Evolutionary conservation across 2,113 vertebrate genomes (phyloP).

Genomic region (Pedionomus torquatus): DNA sequence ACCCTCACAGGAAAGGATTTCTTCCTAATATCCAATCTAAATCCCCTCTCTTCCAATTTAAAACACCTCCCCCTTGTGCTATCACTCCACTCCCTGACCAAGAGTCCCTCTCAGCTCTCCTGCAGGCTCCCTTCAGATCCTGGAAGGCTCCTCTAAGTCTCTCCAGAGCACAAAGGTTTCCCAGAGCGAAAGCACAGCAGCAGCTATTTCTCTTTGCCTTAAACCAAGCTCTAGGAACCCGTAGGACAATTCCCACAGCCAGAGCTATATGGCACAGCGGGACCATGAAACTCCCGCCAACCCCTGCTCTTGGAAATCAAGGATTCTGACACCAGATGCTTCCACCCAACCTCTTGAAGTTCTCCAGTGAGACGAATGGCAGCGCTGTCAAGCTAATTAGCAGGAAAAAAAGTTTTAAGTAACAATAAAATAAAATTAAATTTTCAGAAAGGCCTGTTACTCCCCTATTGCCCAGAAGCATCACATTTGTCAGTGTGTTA

Average conservation of each 20-base stretch:
- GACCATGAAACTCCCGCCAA: not conserved
- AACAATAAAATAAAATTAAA: not conserved
- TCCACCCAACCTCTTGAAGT: not conserved
- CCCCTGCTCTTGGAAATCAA: not conserved
- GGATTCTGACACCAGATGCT: not conserved
- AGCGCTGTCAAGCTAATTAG: not conserved
- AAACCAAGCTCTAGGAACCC: not conserved
- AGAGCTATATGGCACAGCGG: accelerated
- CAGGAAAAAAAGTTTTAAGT: not conserved
- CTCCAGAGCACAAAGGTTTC: not conserved
- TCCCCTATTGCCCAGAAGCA: not conserved
- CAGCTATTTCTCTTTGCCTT: not conserved
- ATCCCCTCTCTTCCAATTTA: too few species aligned
- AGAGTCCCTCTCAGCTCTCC: too few species aligned
- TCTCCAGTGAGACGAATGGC: not conserved
- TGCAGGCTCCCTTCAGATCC: too few species aligned
- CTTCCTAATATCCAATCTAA: too few species aligned
- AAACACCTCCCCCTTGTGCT: too few species aligned
- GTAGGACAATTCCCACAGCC: not conserved
- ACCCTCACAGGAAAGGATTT: too few species aligned
- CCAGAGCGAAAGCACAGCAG: accelerated
- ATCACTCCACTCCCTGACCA: too few species aligned
- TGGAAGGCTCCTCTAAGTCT: too few species aligned
- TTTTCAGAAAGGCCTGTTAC: not conserved
- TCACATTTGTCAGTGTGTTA: not conserved